Percentiles rank a stretch among this genome's conserved stretches.
These are phyloP conservation scores for Sebastes melanostomus DNA, from an alignment of 2,797 vertebrate species.

Conservation along the genomic window DNA sequence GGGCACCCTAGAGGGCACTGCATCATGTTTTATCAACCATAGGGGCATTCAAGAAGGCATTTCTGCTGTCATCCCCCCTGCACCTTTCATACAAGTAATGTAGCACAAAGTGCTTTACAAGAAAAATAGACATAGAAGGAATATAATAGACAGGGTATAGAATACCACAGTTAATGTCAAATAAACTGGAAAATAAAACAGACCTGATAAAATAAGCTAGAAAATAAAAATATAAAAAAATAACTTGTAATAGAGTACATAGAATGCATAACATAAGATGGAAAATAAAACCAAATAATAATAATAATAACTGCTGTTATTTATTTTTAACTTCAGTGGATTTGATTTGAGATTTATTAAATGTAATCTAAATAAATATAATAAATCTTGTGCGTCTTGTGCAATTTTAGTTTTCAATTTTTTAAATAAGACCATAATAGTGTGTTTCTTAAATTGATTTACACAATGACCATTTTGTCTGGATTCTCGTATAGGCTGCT, in stretches of 20 bases:
- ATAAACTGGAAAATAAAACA: neutral
- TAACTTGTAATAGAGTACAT: neutral
- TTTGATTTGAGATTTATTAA: too few species aligned
- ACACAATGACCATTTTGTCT: neutral
- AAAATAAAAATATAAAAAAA: neutral
- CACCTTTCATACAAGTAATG: neutral
- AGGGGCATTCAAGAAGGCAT: too few species aligned
- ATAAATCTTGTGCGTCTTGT: neutral
- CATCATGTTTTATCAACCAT: too few species aligned
- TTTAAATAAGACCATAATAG: too few species aligned
- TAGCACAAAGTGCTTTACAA: neutral
- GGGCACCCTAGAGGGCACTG: too few species aligned
- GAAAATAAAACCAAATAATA: neutral
- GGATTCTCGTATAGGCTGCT: neutral
- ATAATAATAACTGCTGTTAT: neutral
- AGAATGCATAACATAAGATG: neutral
- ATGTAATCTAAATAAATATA: too few species aligned
- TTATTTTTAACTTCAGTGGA: too few species aligned
- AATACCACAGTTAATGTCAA: neutral
- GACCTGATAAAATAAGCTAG: neutral
- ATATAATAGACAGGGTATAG: neutral
- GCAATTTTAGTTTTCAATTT: neutral
- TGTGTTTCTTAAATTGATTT: neutral
- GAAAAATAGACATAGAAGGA: neutral
- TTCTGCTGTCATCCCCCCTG: too few species aligned